These are phyloP conservation scores for Odocoileus hemionus DNA, from an alignment of 2,113 vertebrate species.

Conservation along the genomic window DNA sequence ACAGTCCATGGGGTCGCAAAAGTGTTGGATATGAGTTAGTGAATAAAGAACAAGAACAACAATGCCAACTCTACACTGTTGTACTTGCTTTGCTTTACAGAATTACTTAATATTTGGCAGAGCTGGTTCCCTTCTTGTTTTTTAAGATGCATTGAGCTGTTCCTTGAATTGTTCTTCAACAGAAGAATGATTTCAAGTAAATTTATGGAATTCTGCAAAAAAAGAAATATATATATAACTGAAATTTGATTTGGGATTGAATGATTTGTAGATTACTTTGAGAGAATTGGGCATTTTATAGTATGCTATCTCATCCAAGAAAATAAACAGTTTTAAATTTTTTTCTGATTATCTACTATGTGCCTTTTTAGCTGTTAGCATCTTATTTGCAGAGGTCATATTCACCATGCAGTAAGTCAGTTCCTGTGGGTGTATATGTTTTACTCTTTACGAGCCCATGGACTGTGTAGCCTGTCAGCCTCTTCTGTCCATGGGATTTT, in stretches of 20 bases:
- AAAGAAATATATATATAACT: not conserved
- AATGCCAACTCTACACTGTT: not conserved
- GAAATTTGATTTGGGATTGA: not conserved
- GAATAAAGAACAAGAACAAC: not conserved
- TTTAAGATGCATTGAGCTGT: not conserved
- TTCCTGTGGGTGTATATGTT: not conserved
- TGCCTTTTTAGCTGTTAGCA: not conserved
- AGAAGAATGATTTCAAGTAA: not conserved
- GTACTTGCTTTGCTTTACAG: too few relatives aligned
- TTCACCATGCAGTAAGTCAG: not conserved
- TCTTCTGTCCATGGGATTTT: not conserved
- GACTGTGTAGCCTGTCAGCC: not conserved
- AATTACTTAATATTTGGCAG: not conserved
- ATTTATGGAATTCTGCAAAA: not conserved
- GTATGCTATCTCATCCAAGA: not conserved
- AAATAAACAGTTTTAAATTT: not conserved
- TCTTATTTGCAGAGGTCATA: not conserved
- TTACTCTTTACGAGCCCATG: not conserved
- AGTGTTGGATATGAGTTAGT: accelerated
- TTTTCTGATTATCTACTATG: not conserved
- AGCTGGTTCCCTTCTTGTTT: not conserved
- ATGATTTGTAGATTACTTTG: not conserved
- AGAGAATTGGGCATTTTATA: not conserved
- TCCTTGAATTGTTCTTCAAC: not conserved
- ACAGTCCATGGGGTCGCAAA: accelerated